These are phyloP conservation scores for Morelia viridis DNA, from an alignment of 2,797 vertebrate species.

Conservation along the genomic window DNA sequence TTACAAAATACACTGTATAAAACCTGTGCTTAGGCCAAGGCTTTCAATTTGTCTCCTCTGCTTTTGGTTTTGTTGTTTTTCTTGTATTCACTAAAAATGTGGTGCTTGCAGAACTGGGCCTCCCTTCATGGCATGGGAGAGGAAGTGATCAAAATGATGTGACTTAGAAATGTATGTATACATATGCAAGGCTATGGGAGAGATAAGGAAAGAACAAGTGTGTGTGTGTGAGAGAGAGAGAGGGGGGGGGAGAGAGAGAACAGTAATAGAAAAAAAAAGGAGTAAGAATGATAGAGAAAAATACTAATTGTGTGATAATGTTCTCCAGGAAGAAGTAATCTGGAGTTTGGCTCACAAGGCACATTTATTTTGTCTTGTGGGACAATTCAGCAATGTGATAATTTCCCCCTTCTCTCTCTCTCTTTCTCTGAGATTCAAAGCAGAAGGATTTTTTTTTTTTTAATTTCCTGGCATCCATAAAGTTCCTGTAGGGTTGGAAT, in stretches of 20 bases:
- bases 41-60: neutral
- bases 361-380: neutral
- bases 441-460: neutral
- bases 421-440: neutral
- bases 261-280: neutral
- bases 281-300: neutral
- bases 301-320: neutral
- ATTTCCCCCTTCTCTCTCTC: neutral
- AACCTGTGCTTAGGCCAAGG: neutral
- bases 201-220: neutral
- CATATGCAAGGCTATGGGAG: neutral
- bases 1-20: neutral
- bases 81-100: neutral
- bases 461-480: neutral
- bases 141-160: neutral
- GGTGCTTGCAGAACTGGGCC: neutral
- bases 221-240: too few relatives aligned
- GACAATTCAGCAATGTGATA: neutral
- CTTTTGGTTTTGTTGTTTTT: neutral
- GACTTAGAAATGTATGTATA: neutral
- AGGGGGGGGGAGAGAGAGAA: neutral
- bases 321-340: neutral
- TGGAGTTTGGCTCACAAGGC: neutral
- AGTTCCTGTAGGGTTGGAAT: neutral
- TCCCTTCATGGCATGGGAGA: neutral